Percentiles rank a stretch among this genome's conserved stretches.
Conservation (phyloP, 2,888 invertebrate species). For the Muscina levida region DNA sequence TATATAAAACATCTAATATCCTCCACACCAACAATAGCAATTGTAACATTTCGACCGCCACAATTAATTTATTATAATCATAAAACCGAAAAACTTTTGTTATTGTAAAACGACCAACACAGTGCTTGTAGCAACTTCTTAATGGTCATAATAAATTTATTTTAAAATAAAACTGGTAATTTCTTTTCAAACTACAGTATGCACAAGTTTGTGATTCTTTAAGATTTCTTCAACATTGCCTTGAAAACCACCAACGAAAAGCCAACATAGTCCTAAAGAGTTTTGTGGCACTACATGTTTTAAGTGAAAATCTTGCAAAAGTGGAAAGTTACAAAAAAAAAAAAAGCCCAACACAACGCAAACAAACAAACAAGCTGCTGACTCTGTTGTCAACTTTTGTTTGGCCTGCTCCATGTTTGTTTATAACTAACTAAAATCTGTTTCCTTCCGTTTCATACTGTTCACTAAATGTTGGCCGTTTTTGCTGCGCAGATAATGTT, state of each 20-base stretch:
- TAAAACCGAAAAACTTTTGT: slow-evolving; percentile 49
- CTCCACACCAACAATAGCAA: too few relatives aligned
- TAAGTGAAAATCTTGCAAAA: slow-evolving; percentile 15
- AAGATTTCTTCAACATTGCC: background rate
- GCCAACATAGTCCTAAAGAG: background rate
- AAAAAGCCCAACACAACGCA: background rate
- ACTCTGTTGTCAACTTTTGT: slow-evolving; percentile 58
- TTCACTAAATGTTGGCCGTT: too few relatives aligned
- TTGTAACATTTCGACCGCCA: slow-evolving; percentile 5
- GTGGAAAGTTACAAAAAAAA: too few relatives aligned
- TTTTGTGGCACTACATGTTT: background rate
- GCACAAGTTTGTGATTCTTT: background rate
- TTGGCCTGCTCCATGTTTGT: slow-evolving; percentile 57
- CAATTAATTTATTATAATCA: slow-evolving; percentile 21
- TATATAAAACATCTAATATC: too few relatives aligned
- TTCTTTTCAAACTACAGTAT: slow-evolving; percentile 66
- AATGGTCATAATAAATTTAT: slow-evolving; percentile 80
- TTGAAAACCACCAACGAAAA: too few relatives aligned
- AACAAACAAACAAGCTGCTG: slow-evolving; percentile 42
- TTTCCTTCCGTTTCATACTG: background rate
- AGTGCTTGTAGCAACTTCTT: slow-evolving; percentile 74
- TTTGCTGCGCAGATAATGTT: slow-evolving; percentile 42
- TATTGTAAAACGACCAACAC: slow-evolving; percentile 15
- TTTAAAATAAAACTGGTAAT: slow-evolving; percentile 80
- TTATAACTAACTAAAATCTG: slow-evolving; percentile 17